Base-by-base conservation (phyloP, 92 coral and sea anemone species). In the Anthopleura xanthogrammica region DNA sequence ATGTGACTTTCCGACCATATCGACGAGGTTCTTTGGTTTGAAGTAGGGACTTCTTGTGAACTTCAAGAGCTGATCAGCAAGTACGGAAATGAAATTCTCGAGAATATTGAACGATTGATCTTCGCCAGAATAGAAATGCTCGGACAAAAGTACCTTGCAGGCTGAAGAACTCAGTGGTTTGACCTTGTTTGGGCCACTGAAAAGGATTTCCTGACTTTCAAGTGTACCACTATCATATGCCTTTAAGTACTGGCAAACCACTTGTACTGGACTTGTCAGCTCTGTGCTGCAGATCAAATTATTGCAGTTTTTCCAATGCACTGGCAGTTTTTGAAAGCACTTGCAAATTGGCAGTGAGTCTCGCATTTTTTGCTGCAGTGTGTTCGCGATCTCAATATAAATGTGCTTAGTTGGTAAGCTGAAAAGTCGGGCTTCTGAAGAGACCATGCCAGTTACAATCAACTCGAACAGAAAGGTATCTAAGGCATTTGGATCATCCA, bases 401-500 rank as follows among this genome's bases (percentile, higher is more conserved):
- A 96, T 78, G 46, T 87, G 87, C 6, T 72, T 85, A 11, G 98
- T 90, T 12, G 94, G 95, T 36, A 96, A 89, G 42, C 93, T 98
- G 81, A 86, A 94, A 29, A 94, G 84, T 12, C 85, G 87, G 2
- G 92, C 93, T 77, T 95, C 99, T 11, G 92, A 88, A 36, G 98
- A 90, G 20, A 96, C 89, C 98, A 92, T 89, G 41, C 96, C 98
- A 1, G 89, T 91, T 55, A 90, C 92, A 77, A 96, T 75, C 16
- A 96, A 91, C 80, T 96, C 98, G 79, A 96, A 96, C n/a, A 94
- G 83, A 72, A 96, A 90, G 20, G 89, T 90, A 87, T 96, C 99
- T 65, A 96, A 87, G 58, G 80, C 85, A 10, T 77, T 87, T 0
- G 98, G 97, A 72, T 96, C 97, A 71, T 89, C 92, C 11, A 96